Percentiles rank a stretch among this genome's conserved stretches.
Conservation (phyloP, 2,113 vertebrate species). For the Brevimyrus niger region DNA sequence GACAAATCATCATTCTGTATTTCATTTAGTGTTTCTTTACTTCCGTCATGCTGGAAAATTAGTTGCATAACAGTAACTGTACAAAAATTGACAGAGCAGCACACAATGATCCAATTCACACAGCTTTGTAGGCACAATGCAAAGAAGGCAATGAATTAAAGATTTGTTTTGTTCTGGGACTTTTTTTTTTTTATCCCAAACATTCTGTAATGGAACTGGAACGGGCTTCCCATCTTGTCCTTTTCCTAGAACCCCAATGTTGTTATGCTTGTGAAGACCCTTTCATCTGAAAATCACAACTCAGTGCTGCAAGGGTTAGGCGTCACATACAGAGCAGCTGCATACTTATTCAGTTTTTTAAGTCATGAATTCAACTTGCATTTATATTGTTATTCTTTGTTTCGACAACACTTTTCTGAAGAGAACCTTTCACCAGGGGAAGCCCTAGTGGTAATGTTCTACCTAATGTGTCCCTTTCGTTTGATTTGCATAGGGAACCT, state of each 20-base stretch:
- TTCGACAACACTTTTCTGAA: background rate
- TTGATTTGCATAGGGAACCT: background rate
- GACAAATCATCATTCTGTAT: background rate
- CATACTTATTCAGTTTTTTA: background rate
- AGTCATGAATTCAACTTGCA: background rate
- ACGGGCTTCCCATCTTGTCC: background rate
- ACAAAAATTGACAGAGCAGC: background rate
- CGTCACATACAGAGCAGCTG: background rate
- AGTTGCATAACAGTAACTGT: background rate
- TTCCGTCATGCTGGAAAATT: background rate
- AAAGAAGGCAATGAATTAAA: conserved; percentile 5
- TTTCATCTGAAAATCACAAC: background rate
- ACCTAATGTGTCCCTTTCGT: background rate
- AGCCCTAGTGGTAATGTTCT: background rate
- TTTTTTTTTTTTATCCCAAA: background rate
- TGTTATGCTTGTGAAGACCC: background rate
- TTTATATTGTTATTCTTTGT: background rate
- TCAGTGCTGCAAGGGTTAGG: background rate
- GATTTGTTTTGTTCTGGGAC: background rate
- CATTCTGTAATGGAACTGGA: background rate
- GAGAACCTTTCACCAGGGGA: background rate
- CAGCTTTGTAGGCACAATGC: background rate
- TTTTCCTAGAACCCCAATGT: background rate
- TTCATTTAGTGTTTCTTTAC: background rate
- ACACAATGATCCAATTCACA: background rate